Conservation (phyloP, 2,888 invertebrate species). For the Apamea anceps region DNA sequence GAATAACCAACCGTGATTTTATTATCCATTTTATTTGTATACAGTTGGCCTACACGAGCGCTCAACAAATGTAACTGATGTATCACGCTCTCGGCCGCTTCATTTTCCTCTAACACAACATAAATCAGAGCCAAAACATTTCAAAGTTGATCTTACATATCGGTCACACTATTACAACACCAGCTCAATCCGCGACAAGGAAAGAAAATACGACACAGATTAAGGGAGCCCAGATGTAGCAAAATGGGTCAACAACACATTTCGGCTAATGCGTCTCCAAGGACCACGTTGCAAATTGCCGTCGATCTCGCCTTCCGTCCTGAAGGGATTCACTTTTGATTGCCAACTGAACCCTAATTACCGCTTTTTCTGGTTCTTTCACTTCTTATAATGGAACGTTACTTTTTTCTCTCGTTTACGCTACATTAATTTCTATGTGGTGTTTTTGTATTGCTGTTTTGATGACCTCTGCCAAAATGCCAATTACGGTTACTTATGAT, state of each 20-base stretch:
- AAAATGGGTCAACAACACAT: conserved; percentile 70
- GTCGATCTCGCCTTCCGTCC: conserved; percentile 66
- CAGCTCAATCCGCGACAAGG: conserved; percentile 41
- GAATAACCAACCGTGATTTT: background rate
- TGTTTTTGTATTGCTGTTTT: conserved; percentile 42
- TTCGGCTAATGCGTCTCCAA: conserved; percentile 64
- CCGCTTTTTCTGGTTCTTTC: conserved; percentile 65
- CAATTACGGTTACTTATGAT: conserved; percentile 40
- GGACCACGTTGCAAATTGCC: conserved; percentile 69
- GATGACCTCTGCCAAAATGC: conserved; percentile 36
- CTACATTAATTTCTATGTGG: conserved; percentile 57
- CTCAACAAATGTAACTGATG: background rate
- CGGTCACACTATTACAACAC: conserved; percentile 24
- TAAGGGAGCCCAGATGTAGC: conserved; percentile 62
- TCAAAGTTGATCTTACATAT: conserved; percentile 10
- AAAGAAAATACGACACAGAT: conserved; percentile 60
- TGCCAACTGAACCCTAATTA: conserved; percentile 79
- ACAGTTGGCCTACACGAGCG: background rate
- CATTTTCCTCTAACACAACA: background rate
- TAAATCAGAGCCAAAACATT: background rate
- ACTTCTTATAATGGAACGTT: conserved; percentile 54
- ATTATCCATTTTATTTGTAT: background rate
- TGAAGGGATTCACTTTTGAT: conserved; percentile 79
- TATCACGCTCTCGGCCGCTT: background rate
- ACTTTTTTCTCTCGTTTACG: conserved; percentile 58